Evolutionary conservation across 2,113 vertebrate species (phyloP).

Genomic region (Neomonachus schauinslandi): DNA sequence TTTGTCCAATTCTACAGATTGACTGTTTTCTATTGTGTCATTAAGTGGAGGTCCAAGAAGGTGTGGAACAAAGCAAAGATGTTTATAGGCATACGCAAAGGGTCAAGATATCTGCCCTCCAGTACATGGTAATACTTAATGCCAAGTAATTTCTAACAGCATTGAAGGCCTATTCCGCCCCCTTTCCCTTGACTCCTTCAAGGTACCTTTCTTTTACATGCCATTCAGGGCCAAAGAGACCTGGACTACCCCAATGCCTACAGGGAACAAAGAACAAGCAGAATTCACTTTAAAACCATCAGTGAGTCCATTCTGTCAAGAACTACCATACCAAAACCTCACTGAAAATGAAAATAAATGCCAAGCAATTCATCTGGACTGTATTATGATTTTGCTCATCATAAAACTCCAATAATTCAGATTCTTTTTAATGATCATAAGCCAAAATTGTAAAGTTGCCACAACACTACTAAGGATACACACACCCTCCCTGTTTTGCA

Average conservation of each 20-base stretch:
- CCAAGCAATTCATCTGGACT: not conserved
- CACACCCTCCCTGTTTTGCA: slow-evolving; percentile 79
- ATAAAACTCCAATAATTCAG: slow-evolving; percentile 48
- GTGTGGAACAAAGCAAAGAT: slow-evolving; percentile 40
- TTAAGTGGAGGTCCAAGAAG: not conserved
- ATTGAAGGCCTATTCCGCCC: slow-evolving; percentile 36
- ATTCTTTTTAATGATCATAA: slow-evolving; percentile 64
- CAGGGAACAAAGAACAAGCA: slow-evolving; percentile 45
- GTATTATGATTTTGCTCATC: slow-evolving; percentile 52
- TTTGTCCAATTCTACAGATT: not conserved
- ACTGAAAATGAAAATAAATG: slow-evolving; percentile 41
- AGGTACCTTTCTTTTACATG: not conserved
- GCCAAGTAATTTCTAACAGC: slow-evolving; percentile 16
- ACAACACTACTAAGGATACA: slow-evolving; percentile 72
- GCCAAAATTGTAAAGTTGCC: slow-evolving; percentile 71
- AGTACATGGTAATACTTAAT: not conserved
- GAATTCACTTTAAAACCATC: slow-evolving; percentile 54
- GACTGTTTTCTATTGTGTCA: slow-evolving; percentile 46
- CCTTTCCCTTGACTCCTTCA: not conserved
- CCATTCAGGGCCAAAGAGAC: slow-evolving; percentile 47
- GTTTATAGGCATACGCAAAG: slow-evolving; percentile 51
- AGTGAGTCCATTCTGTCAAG: slow-evolving; percentile 60
- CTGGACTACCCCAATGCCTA: slow-evolving; percentile 28
- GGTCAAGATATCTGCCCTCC: slow-evolving; percentile 52
- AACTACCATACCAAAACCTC: slow-evolving; percentile 54